Percentiles rank a stretch among this genome's conserved stretches.
These are phyloP conservation scores for Nipponia nippon DNA, from an alignment of 2,113 vertebrate species.

Conservation along the genomic window DNA sequence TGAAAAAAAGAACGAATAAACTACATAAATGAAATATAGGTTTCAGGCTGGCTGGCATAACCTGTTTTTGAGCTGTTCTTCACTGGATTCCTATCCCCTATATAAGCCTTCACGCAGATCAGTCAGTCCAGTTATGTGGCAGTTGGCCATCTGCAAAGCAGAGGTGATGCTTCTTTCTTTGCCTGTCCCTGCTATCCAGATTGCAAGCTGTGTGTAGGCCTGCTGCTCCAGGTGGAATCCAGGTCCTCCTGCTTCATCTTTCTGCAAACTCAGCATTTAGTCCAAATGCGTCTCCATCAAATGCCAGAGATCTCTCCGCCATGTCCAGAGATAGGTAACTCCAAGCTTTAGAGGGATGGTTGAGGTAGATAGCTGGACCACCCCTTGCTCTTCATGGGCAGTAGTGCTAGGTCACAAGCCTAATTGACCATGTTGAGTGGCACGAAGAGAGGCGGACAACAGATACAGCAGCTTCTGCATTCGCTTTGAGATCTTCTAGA, in stretches of 20 bases:
- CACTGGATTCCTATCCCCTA: neutral
- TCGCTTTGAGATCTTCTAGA: neutral
- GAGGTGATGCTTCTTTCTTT: neutral
- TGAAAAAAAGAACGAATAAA: neutral
- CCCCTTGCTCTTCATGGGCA: neutral
- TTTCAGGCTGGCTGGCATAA: neutral
- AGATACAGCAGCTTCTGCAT: neutral
- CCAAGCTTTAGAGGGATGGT: neutral
- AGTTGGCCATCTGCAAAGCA: neutral
- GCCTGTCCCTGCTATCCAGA: neutral
- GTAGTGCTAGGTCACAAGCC: neutral
- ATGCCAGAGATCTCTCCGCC: neutral
- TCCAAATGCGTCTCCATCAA: fast-evolving
- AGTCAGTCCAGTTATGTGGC: neutral
- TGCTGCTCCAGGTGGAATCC: neutral
- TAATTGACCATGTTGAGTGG: neutral
- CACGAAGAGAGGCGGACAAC: neutral
- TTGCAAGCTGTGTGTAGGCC: neutral
- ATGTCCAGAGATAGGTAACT: neutral
- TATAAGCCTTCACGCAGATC: neutral
- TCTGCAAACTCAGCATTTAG: neutral
- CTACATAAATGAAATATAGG: neutral
- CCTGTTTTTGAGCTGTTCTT: neutral
- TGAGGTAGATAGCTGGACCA: neutral
- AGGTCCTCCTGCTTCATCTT: neutral